Conservation (phyloP, 2,888 invertebrate species). For the Pseudococcus longispinus region DNA sequence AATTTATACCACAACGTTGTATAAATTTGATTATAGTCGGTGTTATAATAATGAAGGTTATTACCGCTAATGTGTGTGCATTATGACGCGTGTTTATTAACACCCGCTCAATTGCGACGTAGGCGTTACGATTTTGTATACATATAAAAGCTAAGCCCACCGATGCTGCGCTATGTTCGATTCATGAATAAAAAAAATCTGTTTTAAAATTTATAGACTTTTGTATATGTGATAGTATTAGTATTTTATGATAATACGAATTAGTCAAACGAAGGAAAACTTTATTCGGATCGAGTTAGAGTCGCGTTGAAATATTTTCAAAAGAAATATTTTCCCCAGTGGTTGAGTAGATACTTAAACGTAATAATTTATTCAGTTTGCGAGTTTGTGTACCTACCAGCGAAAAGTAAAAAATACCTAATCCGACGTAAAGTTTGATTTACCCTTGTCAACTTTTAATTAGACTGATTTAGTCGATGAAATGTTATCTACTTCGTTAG, state of each 20-base stretch:
- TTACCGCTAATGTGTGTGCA: not conserved
- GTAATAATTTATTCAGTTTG: slow-evolving; percentile 18
- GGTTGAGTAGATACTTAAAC: not conserved
- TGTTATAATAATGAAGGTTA: not conserved
- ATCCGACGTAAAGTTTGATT: not conserved
- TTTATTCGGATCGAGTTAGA: not conserved
- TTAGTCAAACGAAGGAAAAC: not conserved
- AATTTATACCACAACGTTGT: not conserved
- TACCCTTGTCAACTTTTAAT: not conserved
- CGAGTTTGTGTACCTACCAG: not conserved
- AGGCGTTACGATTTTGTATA: not conserved
- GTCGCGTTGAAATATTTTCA: not conserved
- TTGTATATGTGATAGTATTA: not conserved
- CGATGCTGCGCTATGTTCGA: not conserved
- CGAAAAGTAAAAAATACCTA: not conserved
- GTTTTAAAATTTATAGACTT: not conserved
- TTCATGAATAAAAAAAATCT: not conserved
- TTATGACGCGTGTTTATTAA: not conserved
- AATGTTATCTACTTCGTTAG: not conserved
- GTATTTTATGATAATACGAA: not conserved
- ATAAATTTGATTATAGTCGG: not conserved
- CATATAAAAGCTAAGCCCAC: not conserved
- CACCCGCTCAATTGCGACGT: not conserved
- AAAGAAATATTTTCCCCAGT: not conserved
- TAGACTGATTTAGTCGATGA: not conserved